Percentiles rank a stretch among this genome's conserved stretches.
phyloP scores from a whole-genome alignment of 2,113 vertebrate species.

The Prietella phreatophila region DNA sequence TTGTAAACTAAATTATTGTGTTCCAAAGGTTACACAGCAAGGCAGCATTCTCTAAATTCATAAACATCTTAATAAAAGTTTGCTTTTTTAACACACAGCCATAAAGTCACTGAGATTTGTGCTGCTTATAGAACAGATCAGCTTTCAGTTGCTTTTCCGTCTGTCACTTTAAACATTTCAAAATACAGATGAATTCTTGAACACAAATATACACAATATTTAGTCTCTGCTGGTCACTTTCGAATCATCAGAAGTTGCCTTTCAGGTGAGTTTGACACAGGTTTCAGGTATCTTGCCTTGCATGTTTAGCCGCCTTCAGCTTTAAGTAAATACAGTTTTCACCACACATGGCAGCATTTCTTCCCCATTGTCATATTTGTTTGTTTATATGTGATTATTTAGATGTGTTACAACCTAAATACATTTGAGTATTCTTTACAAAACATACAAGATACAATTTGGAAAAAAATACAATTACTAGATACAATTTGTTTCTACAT shows the following conservation, averaged over 20 bases:
- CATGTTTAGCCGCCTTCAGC: too few relatives aligned
- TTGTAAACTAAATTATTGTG: background rate
- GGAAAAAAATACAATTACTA: background rate
- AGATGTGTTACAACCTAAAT: too few relatives aligned
- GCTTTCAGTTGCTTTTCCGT: background rate
- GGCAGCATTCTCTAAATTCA: background rate
- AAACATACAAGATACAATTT: background rate
- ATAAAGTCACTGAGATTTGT: background rate
- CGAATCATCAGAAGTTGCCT: too few relatives aligned
- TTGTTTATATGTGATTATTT: background rate
- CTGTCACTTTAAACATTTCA: background rate
- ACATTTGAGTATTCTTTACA: too few relatives aligned
- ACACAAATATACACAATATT: too few relatives aligned
- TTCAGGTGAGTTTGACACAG: too few relatives aligned
- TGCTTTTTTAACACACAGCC: background rate
- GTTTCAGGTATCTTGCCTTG: too few relatives aligned
- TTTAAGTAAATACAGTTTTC: too few relatives aligned
- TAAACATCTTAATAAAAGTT: background rate
- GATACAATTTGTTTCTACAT: background rate
- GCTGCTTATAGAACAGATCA: background rate
- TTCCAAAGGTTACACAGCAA: background rate
- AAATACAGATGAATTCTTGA: background rate
- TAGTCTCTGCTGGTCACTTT: too few relatives aligned
- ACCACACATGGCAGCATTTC: background rate
- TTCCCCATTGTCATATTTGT: background rate